Evolutionary conservation across 2,797 vertebrate species (phyloP).

Genomic region (Bufotes viridis): DNA sequence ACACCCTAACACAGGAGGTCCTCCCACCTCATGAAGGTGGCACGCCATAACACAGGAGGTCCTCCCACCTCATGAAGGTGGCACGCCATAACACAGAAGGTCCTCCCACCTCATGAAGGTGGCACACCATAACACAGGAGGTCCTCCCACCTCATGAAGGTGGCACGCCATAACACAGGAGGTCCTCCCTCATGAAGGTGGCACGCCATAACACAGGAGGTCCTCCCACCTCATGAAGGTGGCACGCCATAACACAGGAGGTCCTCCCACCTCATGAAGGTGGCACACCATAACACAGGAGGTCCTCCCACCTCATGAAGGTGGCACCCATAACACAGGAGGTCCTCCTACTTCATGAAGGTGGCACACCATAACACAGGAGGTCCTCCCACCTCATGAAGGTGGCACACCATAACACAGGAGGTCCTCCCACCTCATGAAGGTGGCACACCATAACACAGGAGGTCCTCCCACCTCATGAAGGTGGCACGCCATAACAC

Average conservation of each 20-base stretch:
- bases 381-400: not conserved
- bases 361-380: not conserved
- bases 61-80: not conserved
- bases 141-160: slow-evolving; percentile 81
- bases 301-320: not conserved
- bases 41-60: not conserved
- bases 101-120: slow-evolving; percentile 86
- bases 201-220: not conserved
- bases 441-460: not conserved
- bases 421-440: not conserved
- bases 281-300: not conserved
- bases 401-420: not conserved
- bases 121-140: slow-evolving; percentile 61
- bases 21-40: not conserved
- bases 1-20: not conserved
- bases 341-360: not conserved
- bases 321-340: not conserved
- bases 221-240: not conserved
- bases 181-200: not conserved
- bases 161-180: slow-evolving; percentile 68
- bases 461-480: not conserved
- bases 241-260: not conserved
- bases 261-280: not conserved
- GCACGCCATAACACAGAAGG: not conserved
- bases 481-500: not conserved